A percentile compares a stretch with the other conserved stretches of the same genome.
Conservation (phyloP, 2,797 vertebrate genomes). For the Salarias fasciatus region DNA sequence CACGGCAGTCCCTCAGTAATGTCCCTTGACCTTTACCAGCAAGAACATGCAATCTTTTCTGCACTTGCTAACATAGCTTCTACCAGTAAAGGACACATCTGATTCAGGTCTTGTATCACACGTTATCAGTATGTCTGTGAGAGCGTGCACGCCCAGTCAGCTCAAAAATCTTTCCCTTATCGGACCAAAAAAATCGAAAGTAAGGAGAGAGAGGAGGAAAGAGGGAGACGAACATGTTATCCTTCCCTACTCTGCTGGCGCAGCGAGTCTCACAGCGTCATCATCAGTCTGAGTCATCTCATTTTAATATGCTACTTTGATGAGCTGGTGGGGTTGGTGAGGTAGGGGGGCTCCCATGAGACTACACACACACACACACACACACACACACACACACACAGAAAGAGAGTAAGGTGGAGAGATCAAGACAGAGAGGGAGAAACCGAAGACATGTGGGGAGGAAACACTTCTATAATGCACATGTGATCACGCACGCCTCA, state of each 20-base stretch:
- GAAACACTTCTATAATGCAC: conserved; percentile 25
- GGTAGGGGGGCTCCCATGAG: conserved; percentile 37
- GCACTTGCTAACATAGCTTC: not conserved
- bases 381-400: conserved; percentile 17
- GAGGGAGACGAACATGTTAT: conserved; percentile 53
- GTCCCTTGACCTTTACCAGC: not conserved
- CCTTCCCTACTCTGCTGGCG: conserved; percentile 48
- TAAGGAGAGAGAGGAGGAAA: conserved; percentile 12
- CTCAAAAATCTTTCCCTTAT: conserved; percentile 8
- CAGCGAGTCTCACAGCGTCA: conserved; percentile 68
- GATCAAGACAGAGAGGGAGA: conserved; percentile 8
- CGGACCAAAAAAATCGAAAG: conserved; percentile 23
- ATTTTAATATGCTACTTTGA: conserved; percentile 75
- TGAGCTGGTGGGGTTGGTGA: conserved; percentile 51
- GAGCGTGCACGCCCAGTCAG: not conserved
- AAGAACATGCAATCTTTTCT: not conserved
- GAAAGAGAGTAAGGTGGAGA: not conserved
- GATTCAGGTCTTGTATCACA: conserved; percentile 7
- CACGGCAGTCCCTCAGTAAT: not conserved
- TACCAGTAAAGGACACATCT: not conserved
- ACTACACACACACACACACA: conserved; percentile 18
- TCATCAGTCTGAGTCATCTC: conserved; percentile 72
- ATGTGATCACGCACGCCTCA: conserved; percentile 27
- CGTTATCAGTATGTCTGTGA: not conserved
- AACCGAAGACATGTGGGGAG: conserved; percentile 25